phyloP scores from a whole-genome alignment of 2,113 vertebrate genomes.

The Catagonus wagneri region DNA sequence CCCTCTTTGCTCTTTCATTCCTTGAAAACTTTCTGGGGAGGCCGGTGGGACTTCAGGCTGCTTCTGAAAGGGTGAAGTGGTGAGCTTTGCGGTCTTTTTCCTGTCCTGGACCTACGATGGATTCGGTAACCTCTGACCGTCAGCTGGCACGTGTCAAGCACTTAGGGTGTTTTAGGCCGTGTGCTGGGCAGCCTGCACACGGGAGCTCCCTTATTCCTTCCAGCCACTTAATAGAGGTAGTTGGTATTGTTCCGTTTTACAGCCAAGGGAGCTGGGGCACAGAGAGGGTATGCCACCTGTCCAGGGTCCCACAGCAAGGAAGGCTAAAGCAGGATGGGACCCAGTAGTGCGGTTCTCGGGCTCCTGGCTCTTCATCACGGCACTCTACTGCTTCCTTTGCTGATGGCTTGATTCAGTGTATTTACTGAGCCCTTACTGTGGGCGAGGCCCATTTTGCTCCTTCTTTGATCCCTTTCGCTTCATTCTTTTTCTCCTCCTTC shows the following conservation, averaged over 20 bases:
- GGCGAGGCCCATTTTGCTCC: neutral
- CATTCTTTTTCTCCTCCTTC: neutral
- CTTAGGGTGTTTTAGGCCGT: accelerated
- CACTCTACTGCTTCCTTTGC: neutral
- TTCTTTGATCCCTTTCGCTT: neutral
- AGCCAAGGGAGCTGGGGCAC: neutral
- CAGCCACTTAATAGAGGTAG: accelerated
- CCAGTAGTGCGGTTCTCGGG: neutral
- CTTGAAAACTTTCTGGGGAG: neutral
- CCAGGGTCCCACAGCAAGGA: neutral
- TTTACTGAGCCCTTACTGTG: neutral
- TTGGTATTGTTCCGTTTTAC: neutral
- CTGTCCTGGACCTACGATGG: neutral
- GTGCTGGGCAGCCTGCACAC: neutral
- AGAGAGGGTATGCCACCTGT: neutral
- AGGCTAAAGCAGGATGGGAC: neutral
- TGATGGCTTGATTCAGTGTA: neutral
- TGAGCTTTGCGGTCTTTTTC: neutral
- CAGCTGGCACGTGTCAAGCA: accelerated
- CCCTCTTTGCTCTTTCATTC: neutral
- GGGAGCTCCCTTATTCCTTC: neutral
- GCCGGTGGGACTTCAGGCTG: neutral
- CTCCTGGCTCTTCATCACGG: neutral
- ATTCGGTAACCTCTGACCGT: accelerated
- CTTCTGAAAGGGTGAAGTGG: neutral